These are phyloP conservation scores for Oscheius sp. DNA, from an alignment of 2,888 invertebrate genomes.

Conservation along the genomic window DNA sequence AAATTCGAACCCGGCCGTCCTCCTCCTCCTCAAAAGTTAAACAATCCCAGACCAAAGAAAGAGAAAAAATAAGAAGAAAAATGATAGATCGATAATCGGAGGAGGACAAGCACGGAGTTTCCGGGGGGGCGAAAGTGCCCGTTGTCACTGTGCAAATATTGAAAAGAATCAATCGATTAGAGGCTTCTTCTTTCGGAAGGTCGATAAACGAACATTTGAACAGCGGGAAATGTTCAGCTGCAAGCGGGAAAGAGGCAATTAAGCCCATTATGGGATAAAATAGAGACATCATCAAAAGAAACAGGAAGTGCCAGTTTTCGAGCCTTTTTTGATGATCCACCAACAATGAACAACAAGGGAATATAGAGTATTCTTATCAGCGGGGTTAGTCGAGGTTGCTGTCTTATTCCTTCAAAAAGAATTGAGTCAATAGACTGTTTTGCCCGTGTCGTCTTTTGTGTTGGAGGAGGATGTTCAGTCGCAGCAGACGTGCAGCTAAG, in stretches of 20 bases:
- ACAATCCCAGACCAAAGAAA: background rate
- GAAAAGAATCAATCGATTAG: conserved; percentile 19
- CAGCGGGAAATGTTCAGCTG: background rate
- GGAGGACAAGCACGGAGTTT: background rate
- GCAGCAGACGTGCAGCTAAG: conserved; percentile 5
- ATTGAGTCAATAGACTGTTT: background rate
- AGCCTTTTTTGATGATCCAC: too few species aligned
- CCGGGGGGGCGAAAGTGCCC: conserved; percentile 4
- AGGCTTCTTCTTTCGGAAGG: background rate
- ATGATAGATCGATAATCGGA: conserved; percentile 4
- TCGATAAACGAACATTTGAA: background rate
- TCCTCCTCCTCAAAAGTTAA: too few species aligned
- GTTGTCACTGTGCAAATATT: conserved; percentile 34
- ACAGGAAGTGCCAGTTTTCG: too few species aligned
- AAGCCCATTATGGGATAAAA: background rate
- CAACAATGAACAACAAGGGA: too few species aligned
- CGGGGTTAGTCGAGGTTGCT: too few species aligned
- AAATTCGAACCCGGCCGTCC: background rate
- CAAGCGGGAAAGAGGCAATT: background rate
- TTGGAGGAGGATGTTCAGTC: background rate
- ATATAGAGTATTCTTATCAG: too few species aligned
- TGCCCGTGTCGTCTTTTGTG: background rate
- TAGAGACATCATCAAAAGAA: too few species aligned
- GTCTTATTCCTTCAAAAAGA: background rate
- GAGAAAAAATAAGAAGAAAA: background rate